Conservation (phyloP, 2,888 invertebrate genomes). For the Anaspis maculata region DNA sequence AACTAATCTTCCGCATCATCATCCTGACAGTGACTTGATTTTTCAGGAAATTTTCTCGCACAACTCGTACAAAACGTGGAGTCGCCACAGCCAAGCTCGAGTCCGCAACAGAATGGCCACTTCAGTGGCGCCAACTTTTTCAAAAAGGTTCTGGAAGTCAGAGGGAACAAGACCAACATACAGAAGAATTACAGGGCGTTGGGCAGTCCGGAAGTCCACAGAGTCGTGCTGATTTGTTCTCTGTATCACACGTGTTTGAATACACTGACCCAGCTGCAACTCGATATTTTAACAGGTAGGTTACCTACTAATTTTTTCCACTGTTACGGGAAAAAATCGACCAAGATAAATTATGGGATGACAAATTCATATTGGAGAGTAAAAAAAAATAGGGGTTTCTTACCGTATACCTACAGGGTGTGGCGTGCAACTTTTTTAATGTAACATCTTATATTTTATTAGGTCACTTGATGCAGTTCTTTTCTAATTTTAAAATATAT, state of each 20-base stretch:
- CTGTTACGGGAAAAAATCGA: background rate
- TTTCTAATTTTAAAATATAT: too few relatives aligned
- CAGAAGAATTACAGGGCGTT: conserved; percentile 65
- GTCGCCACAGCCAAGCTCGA: conserved; percentile 32
- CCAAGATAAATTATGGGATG: conserved; percentile 1
- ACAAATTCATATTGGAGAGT: too few relatives aligned
- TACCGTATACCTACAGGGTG: too few relatives aligned
- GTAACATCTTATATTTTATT: too few relatives aligned
- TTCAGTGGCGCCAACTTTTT: conserved; percentile 47
- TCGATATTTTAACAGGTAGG: conserved; percentile 91
- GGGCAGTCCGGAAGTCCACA: conserved; percentile 72
- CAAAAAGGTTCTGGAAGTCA: conserved; percentile 52
- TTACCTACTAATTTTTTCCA: too few relatives aligned
- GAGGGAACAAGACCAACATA: conserved; percentile 51
- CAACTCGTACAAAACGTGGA: conserved; percentile 43
- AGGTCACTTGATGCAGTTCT: too few relatives aligned
- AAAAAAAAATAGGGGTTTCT: too few relatives aligned
- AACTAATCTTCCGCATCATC: too few relatives aligned
- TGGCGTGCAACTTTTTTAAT: too few relatives aligned
- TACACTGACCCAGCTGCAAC: conserved; percentile 81
- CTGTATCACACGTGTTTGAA: conserved; percentile 87
- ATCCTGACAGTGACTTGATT: too few relatives aligned
- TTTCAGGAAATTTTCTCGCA: conserved; percentile 42
- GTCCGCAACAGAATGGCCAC: conserved; percentile 37
- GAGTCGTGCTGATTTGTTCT: conserved; percentile 79